Conservation (phyloP, 2,888 invertebrate species). For the Cheilosia variabilis region DNA sequence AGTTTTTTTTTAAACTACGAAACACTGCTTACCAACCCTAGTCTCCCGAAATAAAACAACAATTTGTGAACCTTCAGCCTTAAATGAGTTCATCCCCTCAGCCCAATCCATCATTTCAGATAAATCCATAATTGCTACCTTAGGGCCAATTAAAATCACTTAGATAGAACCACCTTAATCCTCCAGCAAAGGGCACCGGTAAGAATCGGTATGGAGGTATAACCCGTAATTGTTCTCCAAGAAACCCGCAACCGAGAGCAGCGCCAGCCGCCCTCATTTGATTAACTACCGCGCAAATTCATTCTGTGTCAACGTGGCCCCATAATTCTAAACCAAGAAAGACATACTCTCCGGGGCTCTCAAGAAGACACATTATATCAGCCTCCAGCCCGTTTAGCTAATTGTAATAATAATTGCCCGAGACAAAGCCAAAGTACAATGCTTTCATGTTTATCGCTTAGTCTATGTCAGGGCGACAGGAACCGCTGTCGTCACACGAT, state of each 20-base stretch:
- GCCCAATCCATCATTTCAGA: slow-evolving; percentile 9
- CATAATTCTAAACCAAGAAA: slow-evolving; percentile 66
- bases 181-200: slow-evolving; percentile 15
- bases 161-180: slow-evolving; percentile 25
- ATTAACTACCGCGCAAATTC: slow-evolving; percentile 74
- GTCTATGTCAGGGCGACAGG: slow-evolving; percentile 16
- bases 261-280: slow-evolving; percentile 67
- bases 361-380: slow-evolving; percentile 73
- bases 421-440: slow-evolving; percentile 73
- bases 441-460: slow-evolving; percentile 61
- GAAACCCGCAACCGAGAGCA: slow-evolving; percentile 13
- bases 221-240: slow-evolving; percentile 49
- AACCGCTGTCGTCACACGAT: slow-evolving; percentile 57
- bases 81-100: neutral
- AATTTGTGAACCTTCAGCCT: too few relatives aligned
- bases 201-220: slow-evolving; percentile 13
- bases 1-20: too few relatives aligned
- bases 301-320: slow-evolving; percentile 68
- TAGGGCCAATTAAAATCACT: slow-evolving; percentile 62
- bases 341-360: slow-evolving; percentile 46
- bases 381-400: slow-evolving; percentile 72
- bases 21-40: too few relatives aligned
- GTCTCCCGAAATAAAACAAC: too few relatives aligned
- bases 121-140: slow-evolving; percentile 42
- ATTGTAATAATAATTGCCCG: slow-evolving; percentile 76